Percentiles rank a stretch among this genome's conserved stretches.
phyloP scores from a whole-genome alignment of 2,888 invertebrate species.

The Thumatha senex region DNA sequence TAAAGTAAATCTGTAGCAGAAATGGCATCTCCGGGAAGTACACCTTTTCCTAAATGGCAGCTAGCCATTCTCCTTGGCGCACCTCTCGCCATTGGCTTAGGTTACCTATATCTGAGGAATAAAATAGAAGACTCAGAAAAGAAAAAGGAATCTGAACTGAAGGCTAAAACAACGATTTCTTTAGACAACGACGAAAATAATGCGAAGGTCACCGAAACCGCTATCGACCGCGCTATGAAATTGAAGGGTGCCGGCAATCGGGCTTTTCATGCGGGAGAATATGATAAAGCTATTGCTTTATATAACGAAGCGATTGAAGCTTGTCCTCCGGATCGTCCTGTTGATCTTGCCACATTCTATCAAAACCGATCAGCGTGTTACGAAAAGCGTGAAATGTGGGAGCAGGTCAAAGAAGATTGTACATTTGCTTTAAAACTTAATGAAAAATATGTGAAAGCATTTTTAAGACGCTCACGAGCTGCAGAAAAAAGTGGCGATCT shows the following conservation, averaged over 20 bases:
- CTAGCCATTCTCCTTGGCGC: conserved; percentile 92
- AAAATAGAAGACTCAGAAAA: conserved; percentile 80
- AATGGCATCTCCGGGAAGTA: conserved; percentile 81
- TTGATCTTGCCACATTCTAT: conserved; percentile 94
- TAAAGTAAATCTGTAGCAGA: conserved; percentile 14
- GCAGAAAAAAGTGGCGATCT: conserved; percentile 92
- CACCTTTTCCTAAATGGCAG: conserved; percentile 92
- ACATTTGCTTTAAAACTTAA: conserved; percentile 92
- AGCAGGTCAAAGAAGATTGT: conserved; percentile 93
- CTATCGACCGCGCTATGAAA: conserved; percentile 89
- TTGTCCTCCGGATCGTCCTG: conserved; percentile 88
- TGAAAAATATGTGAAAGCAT: conserved; percentile 94
- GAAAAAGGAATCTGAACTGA: conserved; percentile 77
- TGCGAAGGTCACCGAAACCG: conserved; percentile 77
- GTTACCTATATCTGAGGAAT: conserved; percentile 89
- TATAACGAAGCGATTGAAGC: conserved; percentile 97
- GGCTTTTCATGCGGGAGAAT: conserved; percentile 93
- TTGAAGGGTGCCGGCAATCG: conserved; percentile 95
- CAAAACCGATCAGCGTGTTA: conserved; percentile 98
- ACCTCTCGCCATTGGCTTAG: conserved; percentile 91
- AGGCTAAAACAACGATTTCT: conserved; percentile 84
- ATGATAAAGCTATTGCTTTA: conserved; percentile 93
- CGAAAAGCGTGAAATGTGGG: conserved; percentile 94
- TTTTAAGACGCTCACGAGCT: conserved; percentile 91
- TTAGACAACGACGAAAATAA: conserved; percentile 83